A percentile compares a stretch with the other conserved stretches of the same genome.
phyloP scores from a whole-genome alignment of 2,113 vertebrate genomes.

The Mungos mungo region DNA sequence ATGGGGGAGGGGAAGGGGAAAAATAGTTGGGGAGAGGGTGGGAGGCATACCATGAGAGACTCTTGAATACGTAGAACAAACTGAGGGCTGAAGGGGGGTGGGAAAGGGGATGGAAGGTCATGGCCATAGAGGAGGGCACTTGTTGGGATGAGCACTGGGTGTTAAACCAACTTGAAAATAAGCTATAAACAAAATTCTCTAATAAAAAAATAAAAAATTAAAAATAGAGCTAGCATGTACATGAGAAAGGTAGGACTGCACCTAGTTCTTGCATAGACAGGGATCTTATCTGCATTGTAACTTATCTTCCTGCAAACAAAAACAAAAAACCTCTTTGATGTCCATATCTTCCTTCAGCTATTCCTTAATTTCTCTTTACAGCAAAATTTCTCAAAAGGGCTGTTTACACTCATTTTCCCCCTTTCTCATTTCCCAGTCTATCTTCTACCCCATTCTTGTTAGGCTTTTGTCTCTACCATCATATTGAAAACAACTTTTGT shows the following conservation, averaged over 20 bases:
- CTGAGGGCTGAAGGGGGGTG: too few species aligned
- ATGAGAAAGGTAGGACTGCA: background rate
- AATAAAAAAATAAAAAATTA: background rate
- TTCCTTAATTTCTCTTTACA: background rate
- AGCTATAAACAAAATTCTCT: too few species aligned
- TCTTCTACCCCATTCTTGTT: background rate
- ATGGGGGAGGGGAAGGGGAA: too few species aligned
- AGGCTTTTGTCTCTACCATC: background rate
- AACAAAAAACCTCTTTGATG: background rate
- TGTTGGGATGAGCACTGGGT: too few species aligned
- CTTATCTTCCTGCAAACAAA: background rate
- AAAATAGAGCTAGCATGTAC: background rate
- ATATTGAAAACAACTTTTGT: background rate
- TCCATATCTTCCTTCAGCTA: background rate
- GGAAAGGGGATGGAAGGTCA: too few species aligned
- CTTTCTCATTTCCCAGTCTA: background rate
- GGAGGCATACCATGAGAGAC: too few species aligned
- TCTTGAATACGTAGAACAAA: too few species aligned
- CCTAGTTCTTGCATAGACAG: background rate
- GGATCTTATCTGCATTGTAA: background rate
- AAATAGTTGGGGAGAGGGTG: too few species aligned
- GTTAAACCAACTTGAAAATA: too few species aligned
- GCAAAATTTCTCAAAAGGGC: background rate
- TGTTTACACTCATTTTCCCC: background rate
- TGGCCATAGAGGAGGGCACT: too few species aligned